Base-by-base conservation (phyloP, 1,140 invertebrate species). In the Pseudomyrmex flavicornis region DNA sequence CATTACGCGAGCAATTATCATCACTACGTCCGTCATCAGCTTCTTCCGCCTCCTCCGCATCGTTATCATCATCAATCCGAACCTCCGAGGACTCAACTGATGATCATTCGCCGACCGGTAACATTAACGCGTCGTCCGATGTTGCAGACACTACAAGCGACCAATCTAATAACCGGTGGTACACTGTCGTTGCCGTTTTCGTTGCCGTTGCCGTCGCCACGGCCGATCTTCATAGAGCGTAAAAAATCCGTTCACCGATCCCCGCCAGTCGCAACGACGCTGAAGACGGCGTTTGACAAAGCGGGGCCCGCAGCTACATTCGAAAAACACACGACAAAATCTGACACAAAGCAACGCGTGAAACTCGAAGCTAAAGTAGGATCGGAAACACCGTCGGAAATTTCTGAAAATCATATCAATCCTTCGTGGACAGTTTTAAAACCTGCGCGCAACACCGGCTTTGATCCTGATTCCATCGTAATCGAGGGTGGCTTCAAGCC, bases 401-500 rank as follows among this genome's bases (percentile, higher is more conserved):
- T 73, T 0, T 56, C 35, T 15, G 85, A 52, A 0, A 46, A 73
- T 46, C 80, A 68, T 8, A 44, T 48, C 13, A 62, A 50, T 2
- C 7, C 74, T 0, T 26, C 66, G 12, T 68, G 74, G 66, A 80
- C 12, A 22, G 4, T 72, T 7, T 66, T 90, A 50, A 92, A 91
- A 44, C 89, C 91, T 0, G 95, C 96, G 0, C 93, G 96, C 0
- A 97, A 97, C 88, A 96, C 96, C 3, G 97, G 97, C 0, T 98
- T 98, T 89, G 95, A 97, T 91, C 97, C 97, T 0, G 96, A 96
- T 79, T 96, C 97, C 0, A 96, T 98, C 15, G 96, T 98, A 0
- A 96, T 98, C 50, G 97, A 98, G 93, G 96, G 97, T 70, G 97
- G 97, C 0, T 98, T 98, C 88, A 97, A 96, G 79, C 97, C 97